Base-by-base conservation (phyloP, 1,140 invertebrate species). In the Drosophila rhopaloa region DNA sequence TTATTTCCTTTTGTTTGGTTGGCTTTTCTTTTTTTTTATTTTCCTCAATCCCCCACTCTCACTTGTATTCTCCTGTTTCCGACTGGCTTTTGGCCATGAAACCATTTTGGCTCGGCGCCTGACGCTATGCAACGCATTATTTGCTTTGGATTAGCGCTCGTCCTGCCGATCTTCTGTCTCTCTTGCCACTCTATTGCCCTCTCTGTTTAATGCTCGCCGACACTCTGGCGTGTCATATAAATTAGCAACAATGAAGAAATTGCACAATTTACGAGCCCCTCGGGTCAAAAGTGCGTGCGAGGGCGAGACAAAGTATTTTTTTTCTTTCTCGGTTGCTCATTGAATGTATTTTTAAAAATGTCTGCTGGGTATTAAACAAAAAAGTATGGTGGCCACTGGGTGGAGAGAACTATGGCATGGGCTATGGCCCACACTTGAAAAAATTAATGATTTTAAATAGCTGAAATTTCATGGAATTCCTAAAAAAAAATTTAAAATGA, bases 221-320 rank as follows among this genome's bases (percentile, higher is more conserved):
- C 59, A 53, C 73, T 58, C 73, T 40, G 44, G 63, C 76, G 47
- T 81, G 70, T 88, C 79, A 88, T 86, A 86, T 83, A 86, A 86
- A 86, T 86, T 86, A 86, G 83, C 80, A 75, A 71, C 83, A 83
- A 89, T 86, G 84, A 89, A 88, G 76, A 83, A 86, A 83, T 80
- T 88, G 71, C 72, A 50, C 76, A 89, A 89, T 88, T 86, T 86
- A 86, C 86, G 76, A 79, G 79, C 89, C 79, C 73, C 79, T n/a
- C 41, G 61, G 80, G 76, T 55, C 32, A 48, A 35, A 3, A 61
- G 40, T 60, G 71, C 54, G 72, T 67, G 55, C 53, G 60, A 38
- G 61, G 56, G 11, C 47, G 38, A 66, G 65, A 38, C 60, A 66
- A 55, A 73, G 68, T 77, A 58, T 68, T 71, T 57, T 72, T 72